phyloP scores from a whole-genome alignment of 1,140 invertebrate genomes.

The Coenobita brevimanus region DNA sequence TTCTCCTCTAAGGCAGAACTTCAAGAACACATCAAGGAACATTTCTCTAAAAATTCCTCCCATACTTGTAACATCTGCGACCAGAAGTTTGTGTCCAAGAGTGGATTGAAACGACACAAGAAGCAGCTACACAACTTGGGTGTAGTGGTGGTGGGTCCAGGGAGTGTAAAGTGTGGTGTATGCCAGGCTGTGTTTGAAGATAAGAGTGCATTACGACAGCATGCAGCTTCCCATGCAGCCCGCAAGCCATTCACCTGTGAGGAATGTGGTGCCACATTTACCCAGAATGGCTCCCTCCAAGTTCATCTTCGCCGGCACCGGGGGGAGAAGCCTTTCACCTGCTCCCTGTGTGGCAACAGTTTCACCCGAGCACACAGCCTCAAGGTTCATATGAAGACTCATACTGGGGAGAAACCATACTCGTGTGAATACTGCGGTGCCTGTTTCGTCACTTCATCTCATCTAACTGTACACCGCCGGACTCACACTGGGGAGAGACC shows the following conservation, averaged over 20 bases:
- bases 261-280: conserved; percentile 68
- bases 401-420: conserved; percentile 96
- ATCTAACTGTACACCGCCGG: conserved; percentile 72
- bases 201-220: conserved; percentile 50
- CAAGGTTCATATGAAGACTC: conserved; percentile 87
- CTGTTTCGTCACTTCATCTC: conserved; percentile 69
- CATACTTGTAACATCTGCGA: conserved; percentile 60
- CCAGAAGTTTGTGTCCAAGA: conserved; percentile 65
- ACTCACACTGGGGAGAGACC: conserved; percentile 79
- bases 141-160: conserved; percentile 41
- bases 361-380: conserved; percentile 67
- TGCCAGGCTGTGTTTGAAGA: conserved; percentile 62
- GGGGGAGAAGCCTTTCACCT: conserved; percentile 69
- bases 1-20: conserved; percentile 66
- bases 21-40: conserved; percentile 68
- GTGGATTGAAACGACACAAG: conserved; percentile 65
- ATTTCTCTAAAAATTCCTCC: conserved; percentile 62
- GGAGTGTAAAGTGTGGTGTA: conserved; percentile 57
- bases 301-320: conserved; percentile 67
- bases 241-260: conserved; percentile 67
- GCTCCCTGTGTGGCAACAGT: conserved; percentile 65
- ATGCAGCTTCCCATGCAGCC: conserved; percentile 59
- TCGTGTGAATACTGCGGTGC: conserved; percentile 76
- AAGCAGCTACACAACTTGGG: conserved; percentile 58
- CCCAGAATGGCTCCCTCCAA: conserved; percentile 68